These are phyloP conservation scores for Gastrophryne carolinensis DNA, from an alignment of 2,797 vertebrate genomes.

Conservation along the genomic window DNA sequence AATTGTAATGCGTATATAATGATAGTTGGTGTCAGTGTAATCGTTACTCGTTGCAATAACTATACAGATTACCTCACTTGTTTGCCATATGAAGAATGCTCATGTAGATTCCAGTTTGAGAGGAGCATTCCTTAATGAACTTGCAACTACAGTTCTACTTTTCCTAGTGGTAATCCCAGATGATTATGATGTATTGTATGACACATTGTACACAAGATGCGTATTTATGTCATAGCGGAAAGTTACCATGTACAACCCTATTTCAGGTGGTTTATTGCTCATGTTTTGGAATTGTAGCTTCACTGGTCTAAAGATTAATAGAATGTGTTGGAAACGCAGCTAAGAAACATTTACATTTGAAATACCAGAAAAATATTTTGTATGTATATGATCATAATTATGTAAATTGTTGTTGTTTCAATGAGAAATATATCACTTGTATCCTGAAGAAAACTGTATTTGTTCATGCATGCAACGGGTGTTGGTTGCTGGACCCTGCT, in stretches of 20 bases:
- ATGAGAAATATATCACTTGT: constrained; percentile 9
- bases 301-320: too few species aligned
- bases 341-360: too few species aligned
- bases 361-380: too few species aligned
- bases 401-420: constrained; percentile 22
- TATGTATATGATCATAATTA: constrained; percentile 26
- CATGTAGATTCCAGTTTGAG: not conserved
- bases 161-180: not conserved
- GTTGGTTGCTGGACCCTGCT: too few species aligned
- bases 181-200: constrained; percentile 3
- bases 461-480: too few species aligned
- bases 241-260: not conserved
- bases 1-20: too few species aligned
- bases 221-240: not conserved
- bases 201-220: not conserved
- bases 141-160: not conserved
- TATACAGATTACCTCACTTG: constrained; percentile 29
- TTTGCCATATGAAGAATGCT: not conserved
- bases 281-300: constrained; percentile 9
- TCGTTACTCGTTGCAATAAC: constrained; percentile 38
- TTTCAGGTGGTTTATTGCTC: not conserved
- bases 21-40: too few species aligned
- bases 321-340: too few species aligned
- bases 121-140: too few species aligned
- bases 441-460: not conserved